Evolutionary conservation across 2,113 vertebrate genomes (phyloP), one percentile per base, ranked within the genome.

Genomic region (Tenebrosternarchus preto): DNA sequence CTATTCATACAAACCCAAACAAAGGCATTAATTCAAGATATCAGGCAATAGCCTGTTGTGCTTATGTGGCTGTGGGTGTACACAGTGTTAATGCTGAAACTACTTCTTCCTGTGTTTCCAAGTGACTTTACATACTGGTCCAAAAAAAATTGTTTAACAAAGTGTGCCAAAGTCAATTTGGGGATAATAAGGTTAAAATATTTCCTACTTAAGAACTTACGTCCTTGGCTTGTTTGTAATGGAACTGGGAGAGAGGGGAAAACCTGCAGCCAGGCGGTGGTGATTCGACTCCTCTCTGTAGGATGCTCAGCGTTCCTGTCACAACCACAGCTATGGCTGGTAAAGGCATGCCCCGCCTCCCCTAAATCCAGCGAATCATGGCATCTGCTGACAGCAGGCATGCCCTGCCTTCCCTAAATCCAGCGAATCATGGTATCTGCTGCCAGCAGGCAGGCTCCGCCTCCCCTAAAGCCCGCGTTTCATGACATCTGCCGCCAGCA

Each of bases 251-350:
- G 86, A 89, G 87, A 43, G 87, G 19, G 33, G 39, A 22, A 76
- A 24, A 76, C 36, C 90, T 92, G 89, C 89, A 89, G 88, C 88
- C 86, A 82, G 92, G 88, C 92, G 92, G 90, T 89, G 88, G 82
- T 63, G 89, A 89, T 96, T 94, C 95, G 93, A 96, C 91, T 81
- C 91, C 92, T 93, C 94, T 96, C 95, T 96, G 95, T 96, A 92
- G 84, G 91, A 92, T 89, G 91, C 87, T 90, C 89, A 95, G 95
- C 12, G 43, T 50, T 50, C 88, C 90, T 92, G 90, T 91, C 91
- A 95, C 68, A 95, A 92, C 95, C 96, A 94, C 96, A 96, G 95
- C 96, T 95, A 95, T 94, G 91, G 92, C 92, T 89, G 93, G 92
- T 94, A 90, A 91, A 90, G 91, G 90, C 43, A 1, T 9, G 43